Percentiles rank a stretch among this genome's conserved stretches.
Conservation (phyloP, 1,140 invertebrate species). For the Planococcus citri region DNA sequence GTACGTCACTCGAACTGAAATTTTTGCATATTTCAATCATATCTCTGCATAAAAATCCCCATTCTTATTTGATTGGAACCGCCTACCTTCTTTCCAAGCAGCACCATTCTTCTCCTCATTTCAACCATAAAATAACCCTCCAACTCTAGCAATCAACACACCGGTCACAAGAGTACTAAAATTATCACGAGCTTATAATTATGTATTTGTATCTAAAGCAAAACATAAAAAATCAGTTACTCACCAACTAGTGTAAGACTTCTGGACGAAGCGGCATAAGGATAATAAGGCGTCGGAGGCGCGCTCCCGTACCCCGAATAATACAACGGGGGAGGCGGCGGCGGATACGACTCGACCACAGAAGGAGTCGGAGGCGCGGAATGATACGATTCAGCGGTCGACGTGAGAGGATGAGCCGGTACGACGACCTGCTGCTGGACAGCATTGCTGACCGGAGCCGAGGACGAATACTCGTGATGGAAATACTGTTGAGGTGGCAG, state of each 20-base stretch:
- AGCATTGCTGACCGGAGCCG: slow-evolving; percentile 33
- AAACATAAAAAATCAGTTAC: too few relatives aligned
- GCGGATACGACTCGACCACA: slow-evolving; percentile 26
- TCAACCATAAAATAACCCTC: too few relatives aligned
- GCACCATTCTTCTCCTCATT: too few relatives aligned
- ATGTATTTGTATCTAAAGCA: too few relatives aligned
- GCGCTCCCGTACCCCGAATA: slow-evolving; percentile 43
- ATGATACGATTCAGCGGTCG: slow-evolving; percentile 33
- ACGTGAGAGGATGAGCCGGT: slow-evolving; percentile 26
- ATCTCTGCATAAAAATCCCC: too few relatives aligned
- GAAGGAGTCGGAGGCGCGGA: slow-evolving; percentile 35
- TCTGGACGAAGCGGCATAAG: slow-evolving; percentile 50
- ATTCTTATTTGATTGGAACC: too few relatives aligned
- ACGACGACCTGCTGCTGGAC: slow-evolving; percentile 26
- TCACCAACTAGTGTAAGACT: slow-evolving; percentile 37
- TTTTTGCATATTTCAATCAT: too few relatives aligned
- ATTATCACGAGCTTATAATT: too few relatives aligned
- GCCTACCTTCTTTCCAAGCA: too few relatives aligned
- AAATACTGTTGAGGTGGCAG: slow-evolving; percentile 10
- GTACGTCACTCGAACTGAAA: too few relatives aligned
- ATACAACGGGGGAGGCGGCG: slow-evolving; percentile 43
- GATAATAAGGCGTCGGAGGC: slow-evolving; percentile 44
- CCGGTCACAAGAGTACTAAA: too few relatives aligned
- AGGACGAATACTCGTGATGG: slow-evolving; percentile 25
- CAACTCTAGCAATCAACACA: too few relatives aligned